A percentile compares a stretch with the other conserved stretches of the same genome.
phyloP scores from a whole-genome alignment of 2,113 vertebrate species.

The Microtus pennsylvanicus region DNA sequence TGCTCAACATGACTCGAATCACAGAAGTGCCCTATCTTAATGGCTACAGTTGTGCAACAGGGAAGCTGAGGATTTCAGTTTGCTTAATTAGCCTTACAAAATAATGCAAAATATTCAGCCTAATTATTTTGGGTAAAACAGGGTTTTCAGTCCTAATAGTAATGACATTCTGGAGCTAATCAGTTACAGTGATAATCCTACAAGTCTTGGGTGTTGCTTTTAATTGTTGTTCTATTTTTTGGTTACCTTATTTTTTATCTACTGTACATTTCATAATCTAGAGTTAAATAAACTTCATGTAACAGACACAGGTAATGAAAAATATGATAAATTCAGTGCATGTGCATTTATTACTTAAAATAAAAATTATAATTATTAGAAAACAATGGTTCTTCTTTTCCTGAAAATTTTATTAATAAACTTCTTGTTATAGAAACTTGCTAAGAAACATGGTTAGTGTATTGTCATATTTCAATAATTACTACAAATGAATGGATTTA shows the following conservation, averaged over 20 bases:
- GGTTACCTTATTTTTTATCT: not conserved
- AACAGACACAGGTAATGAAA: slow-evolving; percentile 8
- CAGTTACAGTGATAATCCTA: slow-evolving; percentile 21
- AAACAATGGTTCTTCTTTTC: not conserved
- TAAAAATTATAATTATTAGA: not conserved
- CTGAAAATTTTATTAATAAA: not conserved
- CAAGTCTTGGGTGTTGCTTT: not conserved
- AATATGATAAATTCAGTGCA: not conserved
- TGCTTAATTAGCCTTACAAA: slow-evolving; percentile 73
- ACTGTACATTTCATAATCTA: not conserved
- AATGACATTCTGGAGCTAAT: slow-evolving; percentile 60
- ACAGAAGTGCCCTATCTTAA: slow-evolving; percentile 80
- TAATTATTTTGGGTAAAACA: slow-evolving; percentile 76
- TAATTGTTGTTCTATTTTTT: not conserved
- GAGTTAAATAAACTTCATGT: slow-evolving; percentile 16
- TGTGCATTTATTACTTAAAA: slow-evolving; percentile 31
- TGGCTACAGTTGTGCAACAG: slow-evolving; percentile 65
- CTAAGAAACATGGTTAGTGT: not conserved
- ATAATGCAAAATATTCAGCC: slow-evolving; percentile 79
- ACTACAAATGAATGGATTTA: not conserved
- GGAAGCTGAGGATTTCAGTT: slow-evolving; percentile 73
- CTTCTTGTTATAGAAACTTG: not conserved
- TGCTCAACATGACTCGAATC: slow-evolving; percentile 71
- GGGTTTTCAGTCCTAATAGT: slow-evolving; percentile 55
- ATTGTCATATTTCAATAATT: not conserved